Evolutionary conservation across 2,797 vertebrate genomes (phyloP), one percentile per base, ranked within the genome.

Genomic region (Manis crassicaudata): DNA sequence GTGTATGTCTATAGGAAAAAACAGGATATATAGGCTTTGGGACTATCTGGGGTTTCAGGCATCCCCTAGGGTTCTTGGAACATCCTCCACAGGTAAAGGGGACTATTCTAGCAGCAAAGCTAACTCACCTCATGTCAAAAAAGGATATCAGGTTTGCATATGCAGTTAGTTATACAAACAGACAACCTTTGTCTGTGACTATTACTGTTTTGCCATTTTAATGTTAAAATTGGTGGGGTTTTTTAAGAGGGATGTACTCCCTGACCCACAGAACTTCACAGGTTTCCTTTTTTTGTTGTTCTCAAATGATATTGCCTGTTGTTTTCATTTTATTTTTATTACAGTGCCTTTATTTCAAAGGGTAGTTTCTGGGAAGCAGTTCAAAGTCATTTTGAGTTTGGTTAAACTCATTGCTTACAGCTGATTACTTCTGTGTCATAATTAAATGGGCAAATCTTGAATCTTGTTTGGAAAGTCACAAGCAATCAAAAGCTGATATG

Each of bases 291-390:
- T 90, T 96, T 63, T 86, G 29, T 46, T 86, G 43, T 76, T 90
- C 29, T 81, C 54, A 67, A 89, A 75, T 18, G 56, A 82, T 40
- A 67, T 32, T 73, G 25, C 60, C 72, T 84, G 20, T 60, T 88
- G 54, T 68, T 67, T 46, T 46, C 46, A 46, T 46, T 46, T 46
- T 46, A 46, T 46, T 46, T 89, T 75, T 77, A 83, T 92, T 60
- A 56, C 32, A 18, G 12, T 63, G 82, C 93, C 79, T 94, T 88
- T 84, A 67, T 94, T 82, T 95, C 50, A 13, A 54, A 84, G 7
- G n/a, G 37, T 79, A 58, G 77, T 94, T 95, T 93, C 92, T 94
- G 76, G 92, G 67, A 77, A 88, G 54, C 60, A 46, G 86, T 89
- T 95, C 46, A 18, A 60, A 92, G 92, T 90, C 95, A 93, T 88